phyloP scores from a whole-genome alignment of 2,113 vertebrate genomes.

The Dasyurus viverrinus region DNA sequence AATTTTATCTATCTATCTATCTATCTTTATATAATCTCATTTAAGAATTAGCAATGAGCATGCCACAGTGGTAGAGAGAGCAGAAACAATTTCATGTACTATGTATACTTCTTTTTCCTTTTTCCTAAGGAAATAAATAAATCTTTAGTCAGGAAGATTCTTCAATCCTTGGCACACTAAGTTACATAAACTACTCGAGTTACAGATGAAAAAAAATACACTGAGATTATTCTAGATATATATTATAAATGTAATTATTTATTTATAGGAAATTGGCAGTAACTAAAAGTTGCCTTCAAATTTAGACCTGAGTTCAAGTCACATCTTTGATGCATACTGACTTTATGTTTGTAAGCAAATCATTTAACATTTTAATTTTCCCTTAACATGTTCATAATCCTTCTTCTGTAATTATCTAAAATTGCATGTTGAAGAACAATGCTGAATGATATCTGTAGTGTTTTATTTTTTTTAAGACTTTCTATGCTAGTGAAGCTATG shows the following conservation, averaged over 20 bases:
- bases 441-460: background rate
- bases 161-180: background rate
- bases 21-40: too few relatives aligned
- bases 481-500: background rate
- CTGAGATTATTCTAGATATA: background rate
- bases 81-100: background rate
- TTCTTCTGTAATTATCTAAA: background rate
- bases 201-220: background rate
- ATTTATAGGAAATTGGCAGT: background rate
- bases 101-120: background rate
- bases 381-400: background rate
- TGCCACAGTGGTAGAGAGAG: background rate
- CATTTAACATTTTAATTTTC: background rate
- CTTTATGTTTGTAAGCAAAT: background rate
- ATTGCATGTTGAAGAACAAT: background rate
- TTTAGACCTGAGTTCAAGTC: background rate
- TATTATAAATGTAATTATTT: background rate
- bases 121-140: background rate
- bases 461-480: background rate
- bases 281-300: background rate
- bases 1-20: too few relatives aligned
- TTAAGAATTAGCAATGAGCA: background rate
- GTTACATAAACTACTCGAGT: background rate
- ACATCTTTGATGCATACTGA: background rate
- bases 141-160: background rate